phyloP scores from a whole-genome alignment of 1,140 invertebrate genomes.

The Papilio glaucus region DNA sequence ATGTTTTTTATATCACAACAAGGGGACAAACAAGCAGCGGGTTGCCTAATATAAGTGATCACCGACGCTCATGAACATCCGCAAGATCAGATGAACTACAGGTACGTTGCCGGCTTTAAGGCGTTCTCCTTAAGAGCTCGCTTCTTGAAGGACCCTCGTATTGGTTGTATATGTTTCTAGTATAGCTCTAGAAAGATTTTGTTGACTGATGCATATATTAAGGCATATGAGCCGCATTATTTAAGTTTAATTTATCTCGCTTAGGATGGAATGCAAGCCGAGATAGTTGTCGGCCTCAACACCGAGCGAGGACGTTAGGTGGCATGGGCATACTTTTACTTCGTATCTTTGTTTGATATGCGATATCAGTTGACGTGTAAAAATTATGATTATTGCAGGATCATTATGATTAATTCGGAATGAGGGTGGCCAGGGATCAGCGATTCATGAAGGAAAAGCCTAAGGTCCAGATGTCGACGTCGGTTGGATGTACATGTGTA shows the following conservation, averaged over 20 bases:
- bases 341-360: constrained; percentile 30
- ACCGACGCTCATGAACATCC: no score
- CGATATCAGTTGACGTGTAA: constrained; percentile 17
- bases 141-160: no score
- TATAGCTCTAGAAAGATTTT: no score
- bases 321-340: constrained; percentile 59
- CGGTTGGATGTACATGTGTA: no score
- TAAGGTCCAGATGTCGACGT: not conserved
- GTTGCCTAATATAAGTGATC: no score
- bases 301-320: constrained; percentile 61
- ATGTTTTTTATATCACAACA: no score
- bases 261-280: constrained; percentile 56
- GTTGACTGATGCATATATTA: not conserved
- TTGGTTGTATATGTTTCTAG: no score
- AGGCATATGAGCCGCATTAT: constrained; percentile 36
- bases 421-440: not conserved
- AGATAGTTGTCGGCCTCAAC: constrained; percentile 77
- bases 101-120: no score
- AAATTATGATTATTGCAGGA: constrained; percentile 7
- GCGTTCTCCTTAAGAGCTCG: no score
- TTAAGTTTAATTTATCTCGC: constrained; percentile 34
- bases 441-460: not conserved
- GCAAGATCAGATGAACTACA: no score
- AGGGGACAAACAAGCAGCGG: no score
- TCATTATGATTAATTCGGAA: constrained; percentile 7